phyloP scores from a whole-genome alignment of 2,113 vertebrate species.

The Ctenomys sociabilis region DNA sequence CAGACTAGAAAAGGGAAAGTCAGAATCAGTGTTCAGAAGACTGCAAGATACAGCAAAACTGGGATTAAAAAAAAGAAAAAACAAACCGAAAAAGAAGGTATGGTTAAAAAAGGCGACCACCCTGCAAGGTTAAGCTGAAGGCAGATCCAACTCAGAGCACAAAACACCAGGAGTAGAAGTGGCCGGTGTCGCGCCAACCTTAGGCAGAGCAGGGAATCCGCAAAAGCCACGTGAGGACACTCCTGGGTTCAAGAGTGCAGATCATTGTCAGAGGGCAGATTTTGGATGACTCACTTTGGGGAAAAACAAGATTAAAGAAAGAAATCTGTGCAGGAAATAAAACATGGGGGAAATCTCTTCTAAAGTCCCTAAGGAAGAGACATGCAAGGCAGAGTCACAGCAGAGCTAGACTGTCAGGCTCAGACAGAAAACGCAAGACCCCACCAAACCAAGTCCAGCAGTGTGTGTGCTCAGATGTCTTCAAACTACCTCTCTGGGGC shows the following conservation, averaged over 20 bases:
- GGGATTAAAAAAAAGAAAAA: not conserved
- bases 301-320: not conserved
- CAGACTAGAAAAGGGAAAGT: not conserved
- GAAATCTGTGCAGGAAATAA: not conserved
- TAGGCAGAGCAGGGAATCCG: not conserved
- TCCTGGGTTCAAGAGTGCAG: not conserved
- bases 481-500: not conserved
- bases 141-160: not conserved
- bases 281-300: not conserved
- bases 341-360: not conserved
- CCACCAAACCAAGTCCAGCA: not conserved
- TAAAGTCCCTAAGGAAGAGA: slow-evolving; percentile 17
- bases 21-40: not conserved
- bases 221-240: not conserved
- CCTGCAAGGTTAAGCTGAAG: not conserved
- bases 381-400: not conserved
- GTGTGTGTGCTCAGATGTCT: not conserved
- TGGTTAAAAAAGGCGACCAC: not conserved
- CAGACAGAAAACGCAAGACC: not conserved
- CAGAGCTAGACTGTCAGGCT: not conserved
- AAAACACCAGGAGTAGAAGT: not conserved
- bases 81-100: not conserved
- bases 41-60: not conserved
- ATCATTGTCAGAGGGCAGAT: not conserved
- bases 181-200: not conserved